Conservation (phyloP, 2,888 invertebrate genomes). For the Phymatocera aterrima region DNA sequence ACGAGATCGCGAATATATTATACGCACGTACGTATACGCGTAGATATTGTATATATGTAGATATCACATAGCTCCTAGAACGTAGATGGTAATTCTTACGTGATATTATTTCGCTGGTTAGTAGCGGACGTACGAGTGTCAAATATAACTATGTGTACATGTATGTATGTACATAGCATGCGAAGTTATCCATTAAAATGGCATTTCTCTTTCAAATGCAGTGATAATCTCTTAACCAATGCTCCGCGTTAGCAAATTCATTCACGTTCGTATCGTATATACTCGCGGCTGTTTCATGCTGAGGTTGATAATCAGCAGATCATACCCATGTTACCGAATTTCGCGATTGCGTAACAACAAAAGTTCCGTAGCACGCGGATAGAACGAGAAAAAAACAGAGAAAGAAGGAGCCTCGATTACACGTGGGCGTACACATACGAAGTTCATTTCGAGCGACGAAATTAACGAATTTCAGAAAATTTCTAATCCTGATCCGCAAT, state of each 20-base stretch:
- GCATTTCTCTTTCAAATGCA: not conserved
- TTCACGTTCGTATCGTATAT: too few species aligned
- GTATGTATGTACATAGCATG: not conserved
- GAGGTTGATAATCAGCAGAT: too few species aligned
- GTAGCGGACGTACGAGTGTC: too few species aligned
- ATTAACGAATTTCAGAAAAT: not conserved
- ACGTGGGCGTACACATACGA: not conserved
- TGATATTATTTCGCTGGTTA: not conserved
- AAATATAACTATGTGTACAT: too few species aligned
- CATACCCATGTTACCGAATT: too few species aligned
- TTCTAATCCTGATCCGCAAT: not conserved
- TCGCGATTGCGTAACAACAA: too few species aligned
- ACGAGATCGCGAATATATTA: not conserved
- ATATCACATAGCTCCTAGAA: too few species aligned
- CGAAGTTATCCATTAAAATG: not conserved
- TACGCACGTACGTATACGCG: not conserved
- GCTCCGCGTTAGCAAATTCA: not conserved
- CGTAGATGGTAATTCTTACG: constrained; percentile 1
- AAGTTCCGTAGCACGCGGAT: too few species aligned
- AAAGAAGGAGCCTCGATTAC: not conserved
- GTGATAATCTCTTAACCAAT: not conserved
- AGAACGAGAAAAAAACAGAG: too few species aligned
- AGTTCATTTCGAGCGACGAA: not conserved
- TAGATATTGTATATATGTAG: not conserved
- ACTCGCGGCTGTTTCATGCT: too few species aligned